phyloP scores from a whole-genome alignment of 1,140 invertebrate species.

The Sarcophaga peregrina region DNA sequence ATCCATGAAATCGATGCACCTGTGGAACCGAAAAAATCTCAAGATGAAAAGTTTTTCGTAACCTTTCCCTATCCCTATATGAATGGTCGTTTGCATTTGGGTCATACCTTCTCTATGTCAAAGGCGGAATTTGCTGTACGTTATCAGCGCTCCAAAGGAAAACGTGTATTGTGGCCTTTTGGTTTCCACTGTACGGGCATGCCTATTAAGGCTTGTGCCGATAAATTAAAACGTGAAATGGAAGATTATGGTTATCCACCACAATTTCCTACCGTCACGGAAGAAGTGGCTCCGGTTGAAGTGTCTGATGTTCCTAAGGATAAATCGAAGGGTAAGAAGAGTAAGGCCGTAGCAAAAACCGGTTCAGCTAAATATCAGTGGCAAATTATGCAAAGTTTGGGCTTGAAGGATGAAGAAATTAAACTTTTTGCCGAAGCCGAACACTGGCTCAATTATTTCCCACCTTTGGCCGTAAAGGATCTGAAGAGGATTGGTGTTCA shows the following conservation, averaged over 20 bases:
- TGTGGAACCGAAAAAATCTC: slow-evolving; percentile 66
- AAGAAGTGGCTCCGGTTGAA: slow-evolving; percentile 65
- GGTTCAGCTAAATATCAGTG: slow-evolving; percentile 94
- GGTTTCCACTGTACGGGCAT: slow-evolving; percentile 99
- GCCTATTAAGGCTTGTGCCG: slow-evolving; percentile 97
- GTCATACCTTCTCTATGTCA: slow-evolving; percentile 96
- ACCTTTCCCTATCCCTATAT: slow-evolving; percentile 99
- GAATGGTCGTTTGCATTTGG: slow-evolving; percentile 98
- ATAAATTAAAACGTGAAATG: slow-evolving; percentile 96
- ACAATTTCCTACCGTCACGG: slow-evolving; percentile 80
- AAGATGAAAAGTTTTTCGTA: slow-evolving; percentile 88
- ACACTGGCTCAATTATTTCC: slow-evolving; percentile 97
- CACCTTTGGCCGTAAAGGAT: slow-evolving; percentile 88
- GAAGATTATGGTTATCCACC: slow-evolving; percentile 93
- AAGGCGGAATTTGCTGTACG: slow-evolving; percentile 97
- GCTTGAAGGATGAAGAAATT: slow-evolving; percentile 91
- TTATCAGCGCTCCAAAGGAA: slow-evolving; percentile 91
- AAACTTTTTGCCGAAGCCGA: slow-evolving; percentile 89
- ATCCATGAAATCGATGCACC: slow-evolving; percentile 87
- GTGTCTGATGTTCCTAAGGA: slow-evolving; percentile 81
- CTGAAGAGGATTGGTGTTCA: slow-evolving; percentile 89
- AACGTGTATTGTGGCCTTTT: slow-evolving; percentile 95
- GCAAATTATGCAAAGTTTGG: slow-evolving; percentile 98
- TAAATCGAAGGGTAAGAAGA: slow-evolving; percentile 98
- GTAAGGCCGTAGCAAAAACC: slow-evolving; percentile 95